Evolutionary conservation across 1,140 invertebrate species (phyloP).

Genomic region (Elymnias hypermnestra): DNA sequence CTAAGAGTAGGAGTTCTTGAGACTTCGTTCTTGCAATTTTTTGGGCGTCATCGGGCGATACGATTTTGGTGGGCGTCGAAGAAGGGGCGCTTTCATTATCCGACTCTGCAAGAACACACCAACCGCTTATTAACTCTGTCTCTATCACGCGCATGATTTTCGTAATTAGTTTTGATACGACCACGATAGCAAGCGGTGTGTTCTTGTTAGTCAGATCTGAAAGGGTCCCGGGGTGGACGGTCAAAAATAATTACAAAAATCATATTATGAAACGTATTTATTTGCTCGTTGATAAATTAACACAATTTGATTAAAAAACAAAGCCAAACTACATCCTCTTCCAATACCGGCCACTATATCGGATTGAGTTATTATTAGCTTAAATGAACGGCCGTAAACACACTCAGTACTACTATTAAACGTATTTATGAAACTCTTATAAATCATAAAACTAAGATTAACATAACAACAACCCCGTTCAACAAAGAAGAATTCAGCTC

Average conservation of each 20-base stretch:
- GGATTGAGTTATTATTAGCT: constrained; percentile 51
- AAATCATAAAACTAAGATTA: constrained; percentile 59
- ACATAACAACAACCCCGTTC: constrained; percentile 64
- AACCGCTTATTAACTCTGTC: constrained; percentile 38
- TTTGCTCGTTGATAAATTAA: constrained; percentile 69
- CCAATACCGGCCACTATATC: constrained; percentile 53
- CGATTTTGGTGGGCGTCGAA: constrained; percentile 76
- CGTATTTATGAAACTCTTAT: constrained; percentile 54
- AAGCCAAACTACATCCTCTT: constrained; percentile 56
- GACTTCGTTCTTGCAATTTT: constrained; percentile 74
- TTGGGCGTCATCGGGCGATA: constrained; percentile 31
- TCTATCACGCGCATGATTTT: constrained; percentile 47
- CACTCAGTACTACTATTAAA: constrained; percentile 54
- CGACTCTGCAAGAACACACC: constrained; percentile 84
- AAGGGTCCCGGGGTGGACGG: constrained; percentile 51
- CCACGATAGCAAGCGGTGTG: constrained; percentile 52
- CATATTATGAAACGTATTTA: constrained; percentile 72
- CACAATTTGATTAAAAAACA: constrained; percentile 68
- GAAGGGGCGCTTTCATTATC: constrained; percentile 81
- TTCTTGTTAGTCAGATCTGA: constrained; percentile 52
- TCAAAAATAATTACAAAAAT: constrained; percentile 75
- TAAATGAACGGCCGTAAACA: constrained; percentile 53
- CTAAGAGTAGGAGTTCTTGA: constrained; percentile 80
- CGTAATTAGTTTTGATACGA: constrained; percentile 68
- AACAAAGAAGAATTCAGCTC: constrained; percentile 38